These are phyloP conservation scores for Crotalus adamanteus DNA, from an alignment of 2,797 vertebrate genomes.

Conservation along the genomic window DNA sequence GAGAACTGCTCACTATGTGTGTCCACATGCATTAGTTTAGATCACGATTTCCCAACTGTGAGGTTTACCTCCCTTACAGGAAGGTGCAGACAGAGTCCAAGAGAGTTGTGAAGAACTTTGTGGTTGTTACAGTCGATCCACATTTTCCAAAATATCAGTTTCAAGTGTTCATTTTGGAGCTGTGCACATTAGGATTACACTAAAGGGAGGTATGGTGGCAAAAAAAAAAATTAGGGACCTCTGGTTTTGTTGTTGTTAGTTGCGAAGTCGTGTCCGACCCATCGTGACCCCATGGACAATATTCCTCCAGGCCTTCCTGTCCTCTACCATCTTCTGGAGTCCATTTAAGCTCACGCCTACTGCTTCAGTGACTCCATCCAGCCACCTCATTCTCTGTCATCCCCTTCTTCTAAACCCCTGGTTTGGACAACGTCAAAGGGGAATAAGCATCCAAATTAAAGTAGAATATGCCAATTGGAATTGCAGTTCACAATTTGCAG, in stretches of 20 bases:
- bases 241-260: neutral
- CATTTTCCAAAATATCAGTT: neutral
- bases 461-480: neutral
- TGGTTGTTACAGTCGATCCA: neutral
- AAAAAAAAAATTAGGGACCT: neutral
- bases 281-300: too few species aligned
- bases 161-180: neutral
- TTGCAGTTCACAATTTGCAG: neutral
- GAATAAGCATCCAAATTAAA: neutral
- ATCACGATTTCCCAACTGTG: neutral
- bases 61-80: neutral
- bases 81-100: neutral
- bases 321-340: too few species aligned
- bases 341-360: too few species aligned
- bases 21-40: neutral
- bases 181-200: neutral
- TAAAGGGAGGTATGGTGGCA: neutral
- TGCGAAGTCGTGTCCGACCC: too few species aligned
- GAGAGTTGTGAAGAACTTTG: neutral
- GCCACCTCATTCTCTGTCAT: too few species aligned
- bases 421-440: neutral
- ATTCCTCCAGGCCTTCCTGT: too few species aligned
- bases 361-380: too few species aligned
- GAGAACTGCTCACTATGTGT: neutral
- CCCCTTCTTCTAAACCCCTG: too few species aligned